A percentile compares a stretch with the other conserved stretches of the same genome.
These are phyloP conservation scores for Caranx ignobilis DNA, from an alignment of 2,113 vertebrate genomes.

Conservation along the genomic window DNA sequence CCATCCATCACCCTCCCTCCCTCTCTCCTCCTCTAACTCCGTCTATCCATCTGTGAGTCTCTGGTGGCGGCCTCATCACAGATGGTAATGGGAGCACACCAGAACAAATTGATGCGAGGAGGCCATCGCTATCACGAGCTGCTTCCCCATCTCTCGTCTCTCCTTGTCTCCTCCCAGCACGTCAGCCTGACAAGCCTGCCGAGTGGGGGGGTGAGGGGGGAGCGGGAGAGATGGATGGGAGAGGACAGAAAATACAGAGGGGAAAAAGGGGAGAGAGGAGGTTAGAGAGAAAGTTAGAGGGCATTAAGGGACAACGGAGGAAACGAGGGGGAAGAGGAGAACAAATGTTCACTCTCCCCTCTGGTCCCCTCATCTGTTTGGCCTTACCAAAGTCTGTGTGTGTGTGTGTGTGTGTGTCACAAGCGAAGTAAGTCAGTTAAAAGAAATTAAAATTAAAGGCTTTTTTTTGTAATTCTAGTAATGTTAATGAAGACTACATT, in stretches of 20 bases:
- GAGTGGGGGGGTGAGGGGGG: conserved; percentile 16
- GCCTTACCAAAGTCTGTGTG: conserved; percentile 7
- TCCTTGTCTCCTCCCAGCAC: conserved; percentile 47
- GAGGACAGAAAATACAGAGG: not conserved
- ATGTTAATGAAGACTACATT: not conserved
- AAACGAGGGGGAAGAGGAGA: conserved; percentile 26
- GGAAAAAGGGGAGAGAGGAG: conserved; percentile 3
- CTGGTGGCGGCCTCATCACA: conserved; percentile 57
- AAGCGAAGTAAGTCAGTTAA: not conserved
- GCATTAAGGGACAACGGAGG: conserved; percentile 11
- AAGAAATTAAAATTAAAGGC: not conserved
- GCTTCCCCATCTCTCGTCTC: conserved; percentile 40
- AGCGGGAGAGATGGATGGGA: conserved; percentile 18
- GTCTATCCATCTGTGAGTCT: conserved; percentile 70
- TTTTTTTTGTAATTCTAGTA: not conserved
- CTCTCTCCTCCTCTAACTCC: conserved; percentile 38
- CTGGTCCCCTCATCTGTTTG: conserved; percentile 35
- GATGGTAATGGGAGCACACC: conserved; percentile 65
- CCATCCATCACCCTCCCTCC: conserved; percentile 52
- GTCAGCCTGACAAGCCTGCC: conserved; percentile 45
- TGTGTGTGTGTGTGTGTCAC: conserved; percentile 6
- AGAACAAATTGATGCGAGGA: conserved; percentile 62
- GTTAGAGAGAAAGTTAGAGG: conserved; percentile 36
- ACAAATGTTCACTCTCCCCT: conserved; percentile 39
- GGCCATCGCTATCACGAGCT: conserved; percentile 47